These are phyloP conservation scores for Rhadina sibilatrix DNA, from an alignment of 2,113 vertebrate species.

Conservation along the genomic window DNA sequence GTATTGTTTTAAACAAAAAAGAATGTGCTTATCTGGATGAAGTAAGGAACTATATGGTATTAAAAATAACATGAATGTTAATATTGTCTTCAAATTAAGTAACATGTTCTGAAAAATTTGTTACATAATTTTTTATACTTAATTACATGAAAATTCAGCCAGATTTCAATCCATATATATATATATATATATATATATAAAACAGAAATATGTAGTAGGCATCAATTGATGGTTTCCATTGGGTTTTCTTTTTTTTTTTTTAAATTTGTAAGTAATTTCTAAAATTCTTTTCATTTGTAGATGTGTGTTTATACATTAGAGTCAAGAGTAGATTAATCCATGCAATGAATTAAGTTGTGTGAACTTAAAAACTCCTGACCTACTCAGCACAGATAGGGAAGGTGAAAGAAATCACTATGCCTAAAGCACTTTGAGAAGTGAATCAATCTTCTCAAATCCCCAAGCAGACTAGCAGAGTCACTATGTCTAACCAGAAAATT, in stretches of 20 bases:
- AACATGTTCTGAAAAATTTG: background rate
- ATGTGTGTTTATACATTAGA: background rate
- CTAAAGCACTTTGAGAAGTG: constrained; percentile 41
- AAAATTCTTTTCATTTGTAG: fast-evolving
- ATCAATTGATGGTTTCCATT: background rate
- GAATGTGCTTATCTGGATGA: background rate
- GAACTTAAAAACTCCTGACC: background rate
- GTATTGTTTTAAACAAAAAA: background rate
- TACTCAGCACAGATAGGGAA: background rate
- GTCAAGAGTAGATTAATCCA: background rate
- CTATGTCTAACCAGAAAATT: constrained; percentile 38
- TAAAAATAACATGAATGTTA: background rate
- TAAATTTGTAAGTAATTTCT: background rate
- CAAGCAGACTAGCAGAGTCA: constrained; percentile 8
- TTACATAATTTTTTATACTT: background rate
- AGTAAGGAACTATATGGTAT: background rate
- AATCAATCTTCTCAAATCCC: constrained; percentile 59
- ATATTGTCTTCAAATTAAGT: background rate
- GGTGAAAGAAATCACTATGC: constrained; percentile 43
- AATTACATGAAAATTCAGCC: background rate
- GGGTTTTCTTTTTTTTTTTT: background rate
- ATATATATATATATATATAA: no score
- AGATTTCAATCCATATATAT: background rate
- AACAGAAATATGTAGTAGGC: background rate
- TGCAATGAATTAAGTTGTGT: background rate